Percentiles rank a stretch among this genome's conserved stretches.
Evolutionary conservation across 1,140 invertebrate genomes (phyloP).

Genomic region (Carcinoscorpius rotundicauda): DNA sequence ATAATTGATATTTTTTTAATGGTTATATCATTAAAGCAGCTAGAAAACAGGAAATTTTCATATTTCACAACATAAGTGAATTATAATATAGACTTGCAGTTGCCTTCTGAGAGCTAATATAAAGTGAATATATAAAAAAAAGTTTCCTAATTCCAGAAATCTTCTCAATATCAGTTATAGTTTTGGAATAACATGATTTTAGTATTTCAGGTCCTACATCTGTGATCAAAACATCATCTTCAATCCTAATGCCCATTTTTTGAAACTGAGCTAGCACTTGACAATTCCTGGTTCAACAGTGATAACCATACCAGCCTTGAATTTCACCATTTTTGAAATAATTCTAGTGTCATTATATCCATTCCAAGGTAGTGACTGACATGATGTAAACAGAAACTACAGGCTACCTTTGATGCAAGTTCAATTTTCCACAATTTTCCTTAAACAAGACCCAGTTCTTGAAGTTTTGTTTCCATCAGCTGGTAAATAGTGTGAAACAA

Average conservation of each 20-base stretch:
- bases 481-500: slow-evolving; percentile 72
- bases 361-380: slow-evolving; percentile 95
- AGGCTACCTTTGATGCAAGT: slow-evolving; percentile 44
- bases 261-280: slow-evolving; percentile 64
- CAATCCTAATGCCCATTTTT: slow-evolving; percentile 82
- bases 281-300: slow-evolving; percentile 73
- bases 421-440: slow-evolving; percentile 9
- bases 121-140: too few species aligned
- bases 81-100: too few species aligned
- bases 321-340: slow-evolving; percentile 51
- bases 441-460: slow-evolving; percentile 50
- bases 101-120: too few species aligned
- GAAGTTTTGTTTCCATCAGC: slow-evolving; percentile 57
- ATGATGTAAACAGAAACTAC: slow-evolving; percentile 84
- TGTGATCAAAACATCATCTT: slow-evolving; percentile 87
- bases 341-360: slow-evolving; percentile 91
- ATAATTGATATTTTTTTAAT: too few species aligned
- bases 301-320: slow-evolving; percentile 73
- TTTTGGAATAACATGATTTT: slow-evolving; percentile 61
- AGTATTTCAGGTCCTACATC: slow-evolving; percentile 47
- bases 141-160: slow-evolving; percentile 11
- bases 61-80: too few species aligned
- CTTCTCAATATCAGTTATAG: slow-evolving; percentile 54
- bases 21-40: too few species aligned
- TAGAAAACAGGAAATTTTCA: too few species aligned